Evolutionary conservation across 2,113 vertebrate genomes (phyloP).

Genomic region (Delphinapterus leucas): DNA sequence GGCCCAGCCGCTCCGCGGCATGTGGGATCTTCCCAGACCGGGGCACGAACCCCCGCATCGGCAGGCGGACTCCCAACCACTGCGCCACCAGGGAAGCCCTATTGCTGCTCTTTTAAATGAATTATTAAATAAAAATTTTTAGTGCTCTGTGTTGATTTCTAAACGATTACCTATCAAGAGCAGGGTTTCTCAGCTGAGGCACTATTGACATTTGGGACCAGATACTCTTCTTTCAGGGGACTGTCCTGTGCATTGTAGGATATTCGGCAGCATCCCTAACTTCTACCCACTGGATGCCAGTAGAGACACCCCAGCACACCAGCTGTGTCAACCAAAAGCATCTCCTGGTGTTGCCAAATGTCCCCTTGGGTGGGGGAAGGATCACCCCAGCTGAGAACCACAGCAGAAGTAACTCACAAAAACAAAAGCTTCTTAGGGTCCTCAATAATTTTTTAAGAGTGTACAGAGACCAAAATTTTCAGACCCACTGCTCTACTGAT

Average conservation of each 20-base stretch:
- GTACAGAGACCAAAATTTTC: not conserved
- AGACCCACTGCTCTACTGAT: not conserved
- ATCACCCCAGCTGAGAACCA: not conserved
- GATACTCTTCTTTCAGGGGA: rapidly evolving
- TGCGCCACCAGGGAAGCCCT: too few relatives aligned
- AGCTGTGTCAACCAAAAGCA: not conserved
- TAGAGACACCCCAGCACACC: rapidly evolving
- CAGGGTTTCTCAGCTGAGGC: rapidly evolving
- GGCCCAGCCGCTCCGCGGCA: too few relatives aligned
- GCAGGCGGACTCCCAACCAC: too few relatives aligned
- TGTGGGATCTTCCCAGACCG: too few relatives aligned
- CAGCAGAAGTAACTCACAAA: not conserved
- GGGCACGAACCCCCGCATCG: too few relatives aligned
- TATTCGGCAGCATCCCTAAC: not conserved
- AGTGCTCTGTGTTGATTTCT: not conserved
- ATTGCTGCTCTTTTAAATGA: not conserved
- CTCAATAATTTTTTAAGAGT: not conserved
- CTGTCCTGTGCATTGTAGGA: rapidly evolving
- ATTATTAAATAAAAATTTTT: not conserved
- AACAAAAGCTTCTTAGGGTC: not conserved
- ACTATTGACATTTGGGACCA: rapidly evolving
- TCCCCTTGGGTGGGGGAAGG: not conserved
- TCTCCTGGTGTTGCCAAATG: not conserved
- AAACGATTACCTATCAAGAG: rapidly evolving
- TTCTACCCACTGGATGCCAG: too few relatives aligned